Evolutionary conservation across 1,140 invertebrate genomes (phyloP).

Genomic region (Nebria ingens): DNA sequence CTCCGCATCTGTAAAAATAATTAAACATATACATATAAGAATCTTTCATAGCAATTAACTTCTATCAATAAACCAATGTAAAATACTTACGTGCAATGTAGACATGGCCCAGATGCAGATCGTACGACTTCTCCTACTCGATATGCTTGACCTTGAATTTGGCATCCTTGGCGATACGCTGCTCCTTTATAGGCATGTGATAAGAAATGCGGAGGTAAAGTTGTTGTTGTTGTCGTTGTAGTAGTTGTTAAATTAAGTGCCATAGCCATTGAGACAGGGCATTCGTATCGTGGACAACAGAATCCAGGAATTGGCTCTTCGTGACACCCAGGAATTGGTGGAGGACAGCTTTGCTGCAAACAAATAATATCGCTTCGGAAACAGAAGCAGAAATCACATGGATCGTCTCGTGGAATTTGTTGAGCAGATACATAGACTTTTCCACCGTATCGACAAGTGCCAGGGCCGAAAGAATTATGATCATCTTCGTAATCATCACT

Average conservation of each 20-base stretch:
- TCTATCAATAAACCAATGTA: neutral
- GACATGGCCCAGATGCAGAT: constrained; percentile 78
- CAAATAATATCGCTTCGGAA: constrained; percentile 94
- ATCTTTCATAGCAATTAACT: constrained; percentile 12
- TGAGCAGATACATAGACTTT: constrained; percentile 89
- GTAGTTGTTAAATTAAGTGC: constrained; percentile 69
- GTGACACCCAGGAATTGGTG: constrained; percentile 79
- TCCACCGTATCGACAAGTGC: constrained; percentile 82
- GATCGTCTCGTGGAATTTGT: constrained; percentile 87
- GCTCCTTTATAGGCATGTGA: constrained; percentile 65
- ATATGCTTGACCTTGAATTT: constrained; percentile 71
- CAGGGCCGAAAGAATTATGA: constrained; percentile 65
- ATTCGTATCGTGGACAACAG: constrained; percentile 90
- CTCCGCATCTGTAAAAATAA: constrained; percentile 62
- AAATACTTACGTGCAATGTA: constrained; percentile 78
- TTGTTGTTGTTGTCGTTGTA: constrained; percentile 76
- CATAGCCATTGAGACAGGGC: constrained; percentile 74
- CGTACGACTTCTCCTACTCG: constrained; percentile 71
- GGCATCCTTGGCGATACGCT: constrained; percentile 65
- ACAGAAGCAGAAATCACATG: constrained; percentile 95
- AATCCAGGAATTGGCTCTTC: constrained; percentile 86
- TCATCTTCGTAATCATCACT: constrained; percentile 57
- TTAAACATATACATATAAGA: constrained; percentile 7
- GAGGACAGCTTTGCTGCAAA: constrained; percentile 87
- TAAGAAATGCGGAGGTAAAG: constrained; percentile 69